A percentile compares a stretch with the other conserved stretches of the same genome.
Conservation (phyloP, 2,888 invertebrate species). For the Craniophora ligustri region DNA sequence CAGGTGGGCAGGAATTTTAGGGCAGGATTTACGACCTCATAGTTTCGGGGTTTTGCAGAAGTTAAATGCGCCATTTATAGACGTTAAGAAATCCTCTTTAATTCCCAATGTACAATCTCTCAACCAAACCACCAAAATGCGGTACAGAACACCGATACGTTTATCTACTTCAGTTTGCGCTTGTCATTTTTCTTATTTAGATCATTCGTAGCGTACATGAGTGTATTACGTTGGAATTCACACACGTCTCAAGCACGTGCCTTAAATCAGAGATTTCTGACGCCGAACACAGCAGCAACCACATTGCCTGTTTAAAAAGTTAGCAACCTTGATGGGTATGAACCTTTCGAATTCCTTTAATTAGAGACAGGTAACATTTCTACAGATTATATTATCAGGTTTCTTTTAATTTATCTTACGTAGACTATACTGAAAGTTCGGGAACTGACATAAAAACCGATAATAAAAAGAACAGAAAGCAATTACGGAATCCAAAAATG, state of each 20-base stretch:
- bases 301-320: conserved; percentile 20
- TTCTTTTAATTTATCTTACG: conserved; percentile 12
- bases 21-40: no score
- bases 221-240: conserved; percentile 3
- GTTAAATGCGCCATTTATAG: no score
- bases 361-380: conserved; percentile 2
- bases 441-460: no score
- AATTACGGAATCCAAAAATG: no score
- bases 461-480: no score
- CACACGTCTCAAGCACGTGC: conserved; percentile 11
- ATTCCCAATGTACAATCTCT: no score
- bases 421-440: conserved; percentile 1
- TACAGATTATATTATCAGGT: not conserved
- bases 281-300: conserved; percentile 1
- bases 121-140: not conserved
- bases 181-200: conserved; percentile 2
- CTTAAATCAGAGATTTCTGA: not conserved
- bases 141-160: not conserved
- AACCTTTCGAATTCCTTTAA: conserved; percentile 34
- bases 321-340: conserved; percentile 33
- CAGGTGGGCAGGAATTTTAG: no score
- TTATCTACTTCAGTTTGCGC: not conserved
- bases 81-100: no score
- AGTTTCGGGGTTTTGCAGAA: no score
- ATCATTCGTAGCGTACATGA: not conserved